Evolutionary conservation across 2,888 invertebrate species (phyloP).

Genomic region (Deilephila porcellus): DNA sequence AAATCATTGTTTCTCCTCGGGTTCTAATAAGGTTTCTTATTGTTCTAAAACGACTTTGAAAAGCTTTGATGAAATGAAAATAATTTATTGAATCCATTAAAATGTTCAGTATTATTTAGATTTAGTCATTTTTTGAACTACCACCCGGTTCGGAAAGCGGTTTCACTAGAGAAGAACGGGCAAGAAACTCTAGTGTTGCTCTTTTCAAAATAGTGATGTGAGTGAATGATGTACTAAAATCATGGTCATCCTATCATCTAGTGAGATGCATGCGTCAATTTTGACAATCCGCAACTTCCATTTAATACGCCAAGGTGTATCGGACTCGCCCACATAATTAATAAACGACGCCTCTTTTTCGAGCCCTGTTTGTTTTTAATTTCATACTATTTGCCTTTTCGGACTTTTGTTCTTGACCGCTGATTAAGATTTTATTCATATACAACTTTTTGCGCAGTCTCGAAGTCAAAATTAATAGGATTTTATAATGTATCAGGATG

Average conservation of each 20-base stretch:
- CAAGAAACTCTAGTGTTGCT: no score
- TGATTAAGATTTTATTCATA: constrained; percentile 85
- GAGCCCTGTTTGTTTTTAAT: constrained; percentile 78
- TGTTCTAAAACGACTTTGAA: not conserved
- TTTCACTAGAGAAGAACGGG: no score
- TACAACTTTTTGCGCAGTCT: constrained; percentile 52
- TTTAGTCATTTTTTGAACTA: no score
- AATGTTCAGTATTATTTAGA: no score
- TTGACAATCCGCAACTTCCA: constrained; percentile 74
- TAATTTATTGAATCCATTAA: no score
- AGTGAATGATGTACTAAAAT: not conserved
- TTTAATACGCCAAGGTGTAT: constrained; percentile 58
- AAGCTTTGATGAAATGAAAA: no score
- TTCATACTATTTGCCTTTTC: constrained; percentile 65
- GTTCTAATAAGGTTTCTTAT: no score
- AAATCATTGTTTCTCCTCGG: no score
- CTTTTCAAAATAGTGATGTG: no score
- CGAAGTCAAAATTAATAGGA: not conserved
- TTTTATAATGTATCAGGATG: not conserved
- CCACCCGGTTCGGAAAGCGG: no score
- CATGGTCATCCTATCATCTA: constrained; percentile 54
- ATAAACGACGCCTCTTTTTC: constrained; percentile 79
- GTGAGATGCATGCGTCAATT: constrained; percentile 66
- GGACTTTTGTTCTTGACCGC: constrained; percentile 64
- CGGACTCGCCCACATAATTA: constrained; percentile 73